Base-by-base conservation (phyloP, 2,888 invertebrate species). In the Linhomoeus sp. region DNA sequence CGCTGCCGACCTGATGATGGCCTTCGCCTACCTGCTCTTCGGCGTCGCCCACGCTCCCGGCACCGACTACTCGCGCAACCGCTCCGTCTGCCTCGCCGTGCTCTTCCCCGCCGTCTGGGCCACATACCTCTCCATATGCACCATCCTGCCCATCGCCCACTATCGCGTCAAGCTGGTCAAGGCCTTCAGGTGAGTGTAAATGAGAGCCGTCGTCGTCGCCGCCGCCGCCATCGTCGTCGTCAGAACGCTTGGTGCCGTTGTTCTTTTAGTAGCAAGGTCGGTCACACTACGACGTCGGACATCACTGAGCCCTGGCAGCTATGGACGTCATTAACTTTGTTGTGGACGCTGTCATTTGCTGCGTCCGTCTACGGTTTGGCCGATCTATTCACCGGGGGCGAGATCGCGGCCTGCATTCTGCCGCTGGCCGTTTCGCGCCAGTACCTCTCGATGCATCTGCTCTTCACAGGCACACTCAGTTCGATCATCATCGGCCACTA, bases 121-220 rank as follows among this genome's bases (percentile, higher is more conserved):
- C 24, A 42, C 9, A 5, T 47, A 47, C 29, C 19, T 47, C 14
- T 33, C 33, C 12, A 5, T 47, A 14, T 47, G 47, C 38, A 15
- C 23, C 19, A 15, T 42, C 7, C 37, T 47, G 15, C 47, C 47
- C 7, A 20, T 47, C 9, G 43, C 43, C 7, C 40, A 47, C 35
- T 47, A 47, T 23, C 42, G 47, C n/a, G 43, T 47, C 33, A 41
- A 47, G 24, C 42, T 47, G 43, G 29, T 47, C 43, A 47, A 47
- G 33, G 42, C 43, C 23, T 47, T 43, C 42, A 40, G 41, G 15
- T 5, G 33, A 5, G 5, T n/a, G n/a, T n/a, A n/a, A n/a, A n/a
- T n/a, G n/a, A n/a, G n/a, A n/a, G n/a, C n/a, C n/a, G n/a, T n/a
- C n/a, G n/a, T n/a, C n/a, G n/a, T n/a, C n/a, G n/a, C n/a, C n/a